Evolutionary conservation across 2,888 invertebrate genomes (phyloP), one percentile per base, ranked within the genome.

Genomic region (Apeira syringaria): DNA sequence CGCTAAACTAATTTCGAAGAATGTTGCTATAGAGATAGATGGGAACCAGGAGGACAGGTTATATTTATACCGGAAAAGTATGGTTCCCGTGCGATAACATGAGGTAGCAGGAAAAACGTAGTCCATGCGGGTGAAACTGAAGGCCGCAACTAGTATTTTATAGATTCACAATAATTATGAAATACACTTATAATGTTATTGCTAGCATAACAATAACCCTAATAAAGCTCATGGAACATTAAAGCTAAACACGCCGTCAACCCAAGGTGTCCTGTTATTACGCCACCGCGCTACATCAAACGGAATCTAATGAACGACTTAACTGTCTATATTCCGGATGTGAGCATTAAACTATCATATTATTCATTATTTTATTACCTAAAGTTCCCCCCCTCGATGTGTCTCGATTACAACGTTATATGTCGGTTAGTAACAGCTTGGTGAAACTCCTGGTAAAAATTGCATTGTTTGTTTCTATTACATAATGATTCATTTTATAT

Each of bases 281-380:
- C 42, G 40, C 41, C 45, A 57, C 60, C 68, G 77, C 70, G 55
- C 59, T 59, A 74, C 76, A 70, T 79, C 80, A 80, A 79, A 78
- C 35, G 67, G 59, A 47, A 31, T 28, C 53, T 70, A 74, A 72
- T 69, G 66, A 73, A 71, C 28, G 37, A 60, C 28, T 43, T 42
- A 42, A 42, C 53, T 49, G 63, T 67, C 63, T 53, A 56, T 62
- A 49, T 58, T 59, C 76, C 80, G 83, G 82, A 83, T 80, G 73
- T 62, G 59, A 67, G 75, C 76, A 81, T 86, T 81, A 83, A 69
- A 66, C 68, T 69, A 79, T 81, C 81, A 78, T 75, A 82, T 82
- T 73, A 77, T 74, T 79, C 74, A 81, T 80, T 71, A 76, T 62
- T 78, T 83, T 83, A 84, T 82, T 73, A 70, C 66, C 56, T 54